Base-by-base conservation (phyloP, 1,140 invertebrate genomes). In the Drosophila prosaltans region DNA sequence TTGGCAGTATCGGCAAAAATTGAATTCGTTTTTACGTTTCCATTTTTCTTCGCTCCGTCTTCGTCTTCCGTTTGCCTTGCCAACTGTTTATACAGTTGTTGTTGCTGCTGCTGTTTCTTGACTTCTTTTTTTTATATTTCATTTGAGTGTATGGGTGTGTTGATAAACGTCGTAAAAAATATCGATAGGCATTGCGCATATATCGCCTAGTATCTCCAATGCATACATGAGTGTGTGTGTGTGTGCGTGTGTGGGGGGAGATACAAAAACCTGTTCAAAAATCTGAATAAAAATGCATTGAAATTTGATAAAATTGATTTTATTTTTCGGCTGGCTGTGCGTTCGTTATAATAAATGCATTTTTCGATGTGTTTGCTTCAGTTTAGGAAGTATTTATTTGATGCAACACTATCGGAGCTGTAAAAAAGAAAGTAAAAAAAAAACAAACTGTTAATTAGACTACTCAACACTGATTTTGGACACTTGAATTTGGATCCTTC, bases 1-100 rank as follows among this genome's bases (percentile, higher is more conserved):
- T 68, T 36, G 39, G 11, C 40, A 61, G 77, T 74, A 64, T 62
- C 39, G 45, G 48, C 65, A 60, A 59, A 45, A 36, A 28, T 51
- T 28, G 36, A 60, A 61, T 68, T 65, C 48, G 24, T 54, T 75
- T 70, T 77, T 76, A 73, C 75, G 63, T 58, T 69, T 67, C 55
- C 67, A 72, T 73, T 79, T 62, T 55, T 64, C n/a, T 45, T 65
- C 32, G 65, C 69, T 72, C 41, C 78, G 41, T 63, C 45, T 54
- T 40, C 8, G 59, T 78, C 66, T 66, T 65, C 57, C 51, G 41
- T 11, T 57, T 65, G 40, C 41, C 45, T 74, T 68, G 59, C 68
- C 66, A 79, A 82, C 83, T 88, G 83, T 88, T 88, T 86, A 88
- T 80, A 74, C 75, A 82, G 43, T 26, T 32, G 41, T 65, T 60